Evolutionary conservation across 92 coral and sea anemone species (phyloP).

Genomic region (Actinostola sp.): DNA sequence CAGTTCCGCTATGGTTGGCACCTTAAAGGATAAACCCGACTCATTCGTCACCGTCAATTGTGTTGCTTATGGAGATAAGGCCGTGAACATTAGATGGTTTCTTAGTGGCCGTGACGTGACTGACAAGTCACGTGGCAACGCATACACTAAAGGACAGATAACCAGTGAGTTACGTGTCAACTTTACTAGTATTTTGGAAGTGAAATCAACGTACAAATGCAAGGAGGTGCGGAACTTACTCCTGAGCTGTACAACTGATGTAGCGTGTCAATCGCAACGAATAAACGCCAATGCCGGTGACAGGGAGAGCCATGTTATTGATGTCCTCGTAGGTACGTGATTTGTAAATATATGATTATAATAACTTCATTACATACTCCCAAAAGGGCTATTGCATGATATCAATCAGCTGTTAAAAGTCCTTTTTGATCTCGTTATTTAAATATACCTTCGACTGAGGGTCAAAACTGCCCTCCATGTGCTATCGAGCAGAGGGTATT

Average conservation of each 20-base stretch:
- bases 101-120: slow-evolving; percentile 8
- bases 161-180: slow-evolving; percentile 1
- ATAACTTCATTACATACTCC: no score
- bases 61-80: neutral
- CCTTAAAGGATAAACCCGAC: neutral
- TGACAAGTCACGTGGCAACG: neutral
- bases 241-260: neutral
- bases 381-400: no score
- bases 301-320: neutral
- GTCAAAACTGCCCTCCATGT: no score
- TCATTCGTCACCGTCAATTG: slow-evolving; percentile 5
- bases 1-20: neutral
- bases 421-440: no score
- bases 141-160: neutral
- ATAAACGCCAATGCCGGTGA: slow-evolving; percentile 1
- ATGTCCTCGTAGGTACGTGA: neutral
- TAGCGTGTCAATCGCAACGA: neutral
- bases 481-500: no score
- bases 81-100: neutral
- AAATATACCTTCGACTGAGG: no score
- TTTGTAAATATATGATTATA: neutral
- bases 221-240: neutral
- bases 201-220: neutral
- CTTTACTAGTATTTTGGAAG: slow-evolving; percentile 15
- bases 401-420: no score